phyloP scores from a whole-genome alignment of 1,140 invertebrate genomes.

The Pachypeltis micranthus region DNA sequence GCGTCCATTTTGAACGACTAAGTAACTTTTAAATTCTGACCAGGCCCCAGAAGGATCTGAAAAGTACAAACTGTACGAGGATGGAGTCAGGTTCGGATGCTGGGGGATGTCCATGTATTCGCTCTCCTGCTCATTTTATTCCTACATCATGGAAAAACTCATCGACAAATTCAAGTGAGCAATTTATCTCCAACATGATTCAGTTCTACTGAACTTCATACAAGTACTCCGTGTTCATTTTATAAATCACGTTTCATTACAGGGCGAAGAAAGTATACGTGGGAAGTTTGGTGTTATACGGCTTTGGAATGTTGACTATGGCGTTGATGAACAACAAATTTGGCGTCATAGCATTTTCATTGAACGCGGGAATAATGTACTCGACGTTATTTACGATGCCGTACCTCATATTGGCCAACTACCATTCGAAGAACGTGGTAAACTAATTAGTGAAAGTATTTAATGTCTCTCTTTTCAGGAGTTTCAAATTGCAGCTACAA shows the following conservation, averaged over 20 bases:
- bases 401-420: slow-evolving; percentile 83
- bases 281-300: slow-evolving; percentile 80
- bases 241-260: no score
- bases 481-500: no score
- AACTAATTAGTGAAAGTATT: no score
- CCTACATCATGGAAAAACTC: slow-evolving; percentile 73
- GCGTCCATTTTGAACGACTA: not conserved
- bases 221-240: slow-evolving; percentile 11
- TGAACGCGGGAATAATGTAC: slow-evolving; percentile 91
- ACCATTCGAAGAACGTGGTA: slow-evolving; percentile 77
- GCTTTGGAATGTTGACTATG: slow-evolving; percentile 78
- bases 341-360: slow-evolving; percentile 79
- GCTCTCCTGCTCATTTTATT: slow-evolving; percentile 85
- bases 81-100: slow-evolving; percentile 86
- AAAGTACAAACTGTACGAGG: slow-evolving; percentile 59
- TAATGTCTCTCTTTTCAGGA: no score
- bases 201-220: not conserved
- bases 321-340: slow-evolving; percentile 59
- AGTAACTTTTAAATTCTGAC: slow-evolving; percentile 29
- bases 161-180: slow-evolving; percentile 69
- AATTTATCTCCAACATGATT: no score
- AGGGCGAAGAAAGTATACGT: slow-evolving; percentile 81
- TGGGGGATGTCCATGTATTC: slow-evolving; percentile 97
- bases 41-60: slow-evolving; percentile 53
- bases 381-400: slow-evolving; percentile 96